These are phyloP conservation scores for Euglossa dilemma DNA, from an alignment of 1,140 invertebrate genomes.

Conservation along the genomic window DNA sequence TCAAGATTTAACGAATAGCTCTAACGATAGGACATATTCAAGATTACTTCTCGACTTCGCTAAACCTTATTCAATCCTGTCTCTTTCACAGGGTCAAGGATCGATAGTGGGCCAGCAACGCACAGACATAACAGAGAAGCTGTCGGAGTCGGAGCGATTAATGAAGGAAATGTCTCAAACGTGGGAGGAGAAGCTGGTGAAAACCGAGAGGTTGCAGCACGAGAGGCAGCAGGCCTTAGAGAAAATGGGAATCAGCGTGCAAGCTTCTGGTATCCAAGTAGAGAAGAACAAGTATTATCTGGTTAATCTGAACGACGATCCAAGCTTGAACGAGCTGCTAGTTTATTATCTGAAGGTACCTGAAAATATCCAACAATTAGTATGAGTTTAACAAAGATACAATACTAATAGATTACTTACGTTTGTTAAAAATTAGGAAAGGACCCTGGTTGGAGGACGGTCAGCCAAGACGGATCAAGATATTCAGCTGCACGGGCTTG, in stretches of 20 bases:
- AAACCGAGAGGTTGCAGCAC: constrained; percentile 95
- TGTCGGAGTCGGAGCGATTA: constrained; percentile 96
- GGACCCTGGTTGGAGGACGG: constrained; percentile 91
- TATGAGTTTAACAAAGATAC: too few relatives aligned
- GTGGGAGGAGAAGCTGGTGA: constrained; percentile 98
- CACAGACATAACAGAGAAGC: constrained; percentile 90
- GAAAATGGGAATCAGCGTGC: constrained; percentile 99
- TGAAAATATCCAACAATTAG: not conserved
- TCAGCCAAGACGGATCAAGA: constrained; percentile 91
- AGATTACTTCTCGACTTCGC: not conserved
- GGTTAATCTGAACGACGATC: constrained; percentile 99
- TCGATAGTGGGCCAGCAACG: constrained; percentile 86
- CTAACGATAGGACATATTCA: not conserved
- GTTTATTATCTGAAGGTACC: constrained; percentile 98
- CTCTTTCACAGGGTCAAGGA: constrained; percentile 83
- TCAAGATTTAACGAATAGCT: not conserved
- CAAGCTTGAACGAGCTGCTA: constrained; percentile 97
- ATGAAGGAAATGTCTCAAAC: constrained; percentile 99
- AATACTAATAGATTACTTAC: not conserved
- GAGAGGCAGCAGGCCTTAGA: constrained; percentile 97
- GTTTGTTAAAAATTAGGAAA: constrained; percentile 85
- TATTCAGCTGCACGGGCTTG: constrained; percentile 96
- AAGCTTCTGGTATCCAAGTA: constrained; percentile 98
- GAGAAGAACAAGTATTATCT: constrained; percentile 99
- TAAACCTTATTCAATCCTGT: not conserved